phyloP scores from a whole-genome alignment of 1,140 invertebrate genomes.

The Zaprionus gabonicus region DNA sequence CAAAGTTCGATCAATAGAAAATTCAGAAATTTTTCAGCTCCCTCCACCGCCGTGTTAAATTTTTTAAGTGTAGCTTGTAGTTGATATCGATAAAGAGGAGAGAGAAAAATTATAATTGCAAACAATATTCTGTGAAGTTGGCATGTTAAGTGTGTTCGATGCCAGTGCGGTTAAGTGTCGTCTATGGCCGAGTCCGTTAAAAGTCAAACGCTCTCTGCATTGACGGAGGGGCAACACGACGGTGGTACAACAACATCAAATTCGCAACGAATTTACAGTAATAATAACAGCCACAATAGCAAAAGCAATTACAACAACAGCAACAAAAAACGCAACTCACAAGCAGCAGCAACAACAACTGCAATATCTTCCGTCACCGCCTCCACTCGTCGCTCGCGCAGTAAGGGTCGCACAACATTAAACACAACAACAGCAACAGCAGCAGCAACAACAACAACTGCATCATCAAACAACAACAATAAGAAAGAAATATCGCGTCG shows the following conservation, averaged over 20 bases:
- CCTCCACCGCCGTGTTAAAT: background rate
- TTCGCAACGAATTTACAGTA: conserved; percentile 56
- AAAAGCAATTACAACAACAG: conserved; percentile 40
- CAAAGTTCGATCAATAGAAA: background rate
- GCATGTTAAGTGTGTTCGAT: conserved; percentile 84
- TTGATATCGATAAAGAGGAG: conserved; percentile 3
- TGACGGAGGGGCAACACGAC: conserved; percentile 85
- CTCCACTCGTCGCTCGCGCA: conserved; percentile 56
- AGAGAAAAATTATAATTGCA: conserved; percentile 30
- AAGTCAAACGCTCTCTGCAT: conserved; percentile 85
- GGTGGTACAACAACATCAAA: conserved; percentile 63
- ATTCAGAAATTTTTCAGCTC: background rate
- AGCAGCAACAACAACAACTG: conserved; percentile 18
- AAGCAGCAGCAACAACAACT: conserved; percentile 27
- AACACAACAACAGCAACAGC: conserved; percentile 21
- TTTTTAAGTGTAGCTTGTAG: conserved; percentile 2
- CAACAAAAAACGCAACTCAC: conserved; percentile 44
- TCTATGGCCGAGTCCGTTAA: conserved; percentile 85
- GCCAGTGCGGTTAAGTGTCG: conserved; percentile 84
- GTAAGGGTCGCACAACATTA: conserved; percentile 51
- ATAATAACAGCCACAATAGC: conserved; percentile 33
- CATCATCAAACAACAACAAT: conserved; percentile 12
- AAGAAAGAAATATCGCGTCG: conserved; percentile 36
- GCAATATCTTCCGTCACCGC: conserved; percentile 17
- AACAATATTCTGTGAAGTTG: conserved; percentile 67